A percentile compares a stretch with the other conserved stretches of the same genome.
Evolutionary conservation across 2,888 invertebrate species (phyloP).

Genomic region (Drosophila pseudotalamancana): DNA sequence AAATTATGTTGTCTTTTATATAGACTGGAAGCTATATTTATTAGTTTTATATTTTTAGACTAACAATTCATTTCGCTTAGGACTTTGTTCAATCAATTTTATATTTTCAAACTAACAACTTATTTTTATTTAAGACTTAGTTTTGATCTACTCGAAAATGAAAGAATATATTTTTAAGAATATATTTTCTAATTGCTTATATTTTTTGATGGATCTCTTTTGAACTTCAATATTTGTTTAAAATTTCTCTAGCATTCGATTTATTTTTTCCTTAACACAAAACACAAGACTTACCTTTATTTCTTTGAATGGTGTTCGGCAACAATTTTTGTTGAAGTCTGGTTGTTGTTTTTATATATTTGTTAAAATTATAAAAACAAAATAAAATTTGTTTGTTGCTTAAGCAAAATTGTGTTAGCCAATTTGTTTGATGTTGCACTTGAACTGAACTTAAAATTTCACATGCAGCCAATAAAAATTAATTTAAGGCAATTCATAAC

Average conservation of each 20-base stretch:
- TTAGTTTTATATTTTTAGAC: neutral
- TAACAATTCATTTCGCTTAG: neutral
- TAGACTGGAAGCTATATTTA: neutral
- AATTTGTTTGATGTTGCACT: slow-evolving; percentile 44
- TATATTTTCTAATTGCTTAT: neutral
- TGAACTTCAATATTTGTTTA: neutral
- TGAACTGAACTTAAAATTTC: slow-evolving; percentile 33
- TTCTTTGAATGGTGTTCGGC: slow-evolving; percentile 15
- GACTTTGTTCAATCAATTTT: too few species aligned
- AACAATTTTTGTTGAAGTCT: slow-evolving; percentile 36
- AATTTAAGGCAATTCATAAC: slow-evolving; percentile 58
- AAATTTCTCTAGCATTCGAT: neutral
- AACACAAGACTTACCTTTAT: slow-evolving; percentile 45
- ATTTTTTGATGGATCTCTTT: neutral
- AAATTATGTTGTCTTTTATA: neutral
- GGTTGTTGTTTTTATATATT: neutral
- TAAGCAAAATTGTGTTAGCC: slow-evolving; percentile 2
- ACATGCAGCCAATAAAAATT: slow-evolving; percentile 50
- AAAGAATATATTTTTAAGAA: too few species aligned
- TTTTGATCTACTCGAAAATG: too few species aligned
- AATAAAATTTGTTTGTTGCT: slow-evolving; percentile 21
- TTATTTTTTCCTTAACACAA: neutral
- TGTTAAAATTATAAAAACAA: slow-evolving; percentile 33
- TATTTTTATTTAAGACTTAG: too few species aligned
- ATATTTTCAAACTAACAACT: too few species aligned